phyloP scores from a whole-genome alignment of 2,888 invertebrate genomes.

The Eucera pruinosa region DNA sequence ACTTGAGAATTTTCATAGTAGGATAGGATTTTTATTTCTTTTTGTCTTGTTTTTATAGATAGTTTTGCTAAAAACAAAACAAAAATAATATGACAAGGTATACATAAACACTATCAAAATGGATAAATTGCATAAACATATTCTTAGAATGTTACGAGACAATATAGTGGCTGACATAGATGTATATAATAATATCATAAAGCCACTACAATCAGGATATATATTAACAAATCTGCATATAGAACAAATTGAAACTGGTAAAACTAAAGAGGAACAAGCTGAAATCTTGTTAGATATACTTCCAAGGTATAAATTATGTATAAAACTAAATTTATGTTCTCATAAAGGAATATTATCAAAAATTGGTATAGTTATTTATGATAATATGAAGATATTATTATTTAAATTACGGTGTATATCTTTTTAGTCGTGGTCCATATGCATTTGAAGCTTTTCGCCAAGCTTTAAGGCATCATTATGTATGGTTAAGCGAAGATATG shows the following conservation, averaged over 20 bases:
- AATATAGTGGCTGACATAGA: slow-evolving; percentile 77
- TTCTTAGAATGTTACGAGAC: slow-evolving; percentile 68
- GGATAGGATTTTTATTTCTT: background rate
- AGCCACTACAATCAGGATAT: slow-evolving; percentile 69
- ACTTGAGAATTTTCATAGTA: background rate
- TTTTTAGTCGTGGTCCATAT: slow-evolving; percentile 75
- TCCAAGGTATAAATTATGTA: slow-evolving; percentile 72
- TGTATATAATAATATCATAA: slow-evolving; percentile 77
- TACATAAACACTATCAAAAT: slow-evolving; percentile 60
- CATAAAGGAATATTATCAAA: background rate
- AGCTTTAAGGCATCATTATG: slow-evolving; percentile 86
- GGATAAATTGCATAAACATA: slow-evolving; percentile 74
- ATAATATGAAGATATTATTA: background rate
- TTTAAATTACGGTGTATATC: background rate
- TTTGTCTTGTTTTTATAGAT: slow-evolving; percentile 4
- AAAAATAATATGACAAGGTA: slow-evolving; percentile 2
- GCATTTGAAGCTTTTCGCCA: slow-evolving; percentile 86
- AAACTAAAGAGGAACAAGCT: slow-evolving; percentile 69
- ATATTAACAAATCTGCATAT: slow-evolving; percentile 77
- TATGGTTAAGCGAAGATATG: slow-evolving; percentile 86
- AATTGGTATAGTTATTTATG: background rate
- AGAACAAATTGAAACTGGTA: slow-evolving; percentile 67
- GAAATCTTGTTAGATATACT: slow-evolving; percentile 77
- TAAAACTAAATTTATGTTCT: background rate
- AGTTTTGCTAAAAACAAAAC: background rate